Evolutionary conservation across 2,888 invertebrate genomes (phyloP).

Genomic region (Ophion ellenae): DNA sequence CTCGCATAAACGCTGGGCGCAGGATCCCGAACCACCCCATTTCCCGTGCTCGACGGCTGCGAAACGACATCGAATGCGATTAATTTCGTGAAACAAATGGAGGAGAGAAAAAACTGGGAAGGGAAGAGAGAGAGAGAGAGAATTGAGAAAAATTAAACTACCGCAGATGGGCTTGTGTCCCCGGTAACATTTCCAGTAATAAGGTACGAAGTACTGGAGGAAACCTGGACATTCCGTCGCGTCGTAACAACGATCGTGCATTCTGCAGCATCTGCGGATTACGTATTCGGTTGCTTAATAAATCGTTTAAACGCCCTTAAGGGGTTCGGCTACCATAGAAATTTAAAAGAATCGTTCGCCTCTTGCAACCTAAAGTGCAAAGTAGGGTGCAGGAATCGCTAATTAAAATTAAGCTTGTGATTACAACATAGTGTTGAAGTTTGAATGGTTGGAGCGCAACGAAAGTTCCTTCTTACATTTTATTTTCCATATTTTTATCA

Average conservation of each 20-base stretch:
- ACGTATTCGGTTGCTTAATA: neutral
- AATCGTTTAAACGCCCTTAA: neutral
- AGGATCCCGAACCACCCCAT: constrained; percentile 87
- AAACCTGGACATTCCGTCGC: constrained; percentile 91
- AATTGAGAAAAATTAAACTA: constrained; percentile 81
- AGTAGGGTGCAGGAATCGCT: no score
- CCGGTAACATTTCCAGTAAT: constrained; percentile 93
- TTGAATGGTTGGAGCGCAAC: neutral
- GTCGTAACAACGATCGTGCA: constrained; percentile 94
- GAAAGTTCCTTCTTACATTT: no score
- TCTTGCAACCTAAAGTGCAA: no score
- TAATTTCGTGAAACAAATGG: neutral
- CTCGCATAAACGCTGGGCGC: constrained; percentile 92
- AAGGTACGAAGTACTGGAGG: constrained; percentile 93
- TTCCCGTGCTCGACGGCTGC: constrained; percentile 86
- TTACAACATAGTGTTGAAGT: neutral
- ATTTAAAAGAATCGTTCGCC: no score
- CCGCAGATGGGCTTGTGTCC: constrained; percentile 91
- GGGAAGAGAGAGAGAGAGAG: neutral
- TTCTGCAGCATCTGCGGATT: constrained; percentile 88
- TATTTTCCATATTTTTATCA: no score
- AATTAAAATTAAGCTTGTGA: no score
- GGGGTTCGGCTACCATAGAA: no score
- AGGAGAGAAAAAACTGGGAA: neutral
- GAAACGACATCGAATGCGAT: constrained; percentile 62